Conservation (phyloP, 2,797 vertebrate genomes). For the Crossoptilon crossoptilon region DNA sequence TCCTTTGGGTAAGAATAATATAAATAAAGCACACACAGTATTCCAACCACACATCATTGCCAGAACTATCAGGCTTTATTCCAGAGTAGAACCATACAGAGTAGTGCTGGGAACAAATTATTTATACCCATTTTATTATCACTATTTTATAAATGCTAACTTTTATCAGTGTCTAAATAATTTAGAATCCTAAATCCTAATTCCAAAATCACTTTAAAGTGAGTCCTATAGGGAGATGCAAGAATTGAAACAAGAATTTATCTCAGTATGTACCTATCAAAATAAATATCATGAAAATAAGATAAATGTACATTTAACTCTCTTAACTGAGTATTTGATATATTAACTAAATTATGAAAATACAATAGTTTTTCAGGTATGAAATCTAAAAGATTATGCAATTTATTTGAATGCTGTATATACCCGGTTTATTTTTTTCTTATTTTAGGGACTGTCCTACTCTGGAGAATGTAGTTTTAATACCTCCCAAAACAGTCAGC, state of each 20-base stretch:
- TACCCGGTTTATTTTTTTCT: background rate
- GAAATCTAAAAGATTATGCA: background rate
- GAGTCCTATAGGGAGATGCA: background rate
- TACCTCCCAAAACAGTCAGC: background rate
- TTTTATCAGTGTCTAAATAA: background rate
- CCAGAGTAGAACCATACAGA: background rate
- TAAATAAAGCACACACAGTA: background rate
- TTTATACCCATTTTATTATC: background rate
- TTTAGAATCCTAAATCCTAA: background rate
- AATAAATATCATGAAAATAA: background rate
- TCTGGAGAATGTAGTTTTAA: background rate
- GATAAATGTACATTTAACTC: background rate
- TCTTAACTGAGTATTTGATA: background rate
- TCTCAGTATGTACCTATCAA: background rate
- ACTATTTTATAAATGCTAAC: background rate
- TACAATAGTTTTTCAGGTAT: fast-evolving
- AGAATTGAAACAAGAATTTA: background rate
- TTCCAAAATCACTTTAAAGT: background rate
- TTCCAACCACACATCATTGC: background rate
- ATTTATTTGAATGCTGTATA: background rate
- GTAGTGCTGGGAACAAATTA: background rate
- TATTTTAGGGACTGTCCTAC: background rate
- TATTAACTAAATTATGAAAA: background rate
- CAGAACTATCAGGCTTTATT: background rate
- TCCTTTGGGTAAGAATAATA: background rate